These are phyloP conservation scores for Lithophane leautieri DNA, from an alignment of 2,888 invertebrate species.

Conservation along the genomic window DNA sequence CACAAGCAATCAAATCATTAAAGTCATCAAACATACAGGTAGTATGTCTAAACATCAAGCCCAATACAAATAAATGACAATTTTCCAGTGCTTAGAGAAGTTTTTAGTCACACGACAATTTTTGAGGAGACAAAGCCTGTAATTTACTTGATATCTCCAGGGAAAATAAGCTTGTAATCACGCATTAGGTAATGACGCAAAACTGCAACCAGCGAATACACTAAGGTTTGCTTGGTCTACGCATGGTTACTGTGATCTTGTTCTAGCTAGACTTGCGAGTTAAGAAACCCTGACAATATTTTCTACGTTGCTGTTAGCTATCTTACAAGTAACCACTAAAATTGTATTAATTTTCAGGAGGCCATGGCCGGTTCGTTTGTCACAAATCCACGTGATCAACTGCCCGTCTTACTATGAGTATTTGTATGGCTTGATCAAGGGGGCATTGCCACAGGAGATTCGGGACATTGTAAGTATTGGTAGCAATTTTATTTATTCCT, in stretches of 20 bases:
- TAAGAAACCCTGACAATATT: background rate
- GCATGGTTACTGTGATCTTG: background rate
- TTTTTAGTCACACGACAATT: constrained; percentile 1
- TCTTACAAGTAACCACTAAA: background rate
- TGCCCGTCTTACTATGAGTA: constrained; percentile 83
- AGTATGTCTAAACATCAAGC: background rate
- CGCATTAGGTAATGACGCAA: background rate
- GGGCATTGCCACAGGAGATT: constrained; percentile 78
- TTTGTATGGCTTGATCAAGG: constrained; percentile 80
- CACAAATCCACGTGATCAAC: constrained; percentile 80
- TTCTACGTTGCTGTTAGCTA: no score
- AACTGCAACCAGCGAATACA: background rate
- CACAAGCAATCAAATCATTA: background rate
- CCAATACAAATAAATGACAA: background rate
- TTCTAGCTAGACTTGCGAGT: background rate
- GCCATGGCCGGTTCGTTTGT: constrained; percentile 83
- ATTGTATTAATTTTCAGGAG: constrained; percentile 72
- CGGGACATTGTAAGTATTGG: constrained; percentile 75
- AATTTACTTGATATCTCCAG: background rate
- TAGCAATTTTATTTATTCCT: background rate
- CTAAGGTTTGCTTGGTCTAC: background rate
- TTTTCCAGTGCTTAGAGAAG: background rate
- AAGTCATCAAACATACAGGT: background rate
- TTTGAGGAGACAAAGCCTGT: background rate
- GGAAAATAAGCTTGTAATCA: background rate